A percentile compares a stretch with the other conserved stretches of the same genome.
phyloP scores from a whole-genome alignment of 2,888 invertebrate species.

The Chymomyza amoena region DNA sequence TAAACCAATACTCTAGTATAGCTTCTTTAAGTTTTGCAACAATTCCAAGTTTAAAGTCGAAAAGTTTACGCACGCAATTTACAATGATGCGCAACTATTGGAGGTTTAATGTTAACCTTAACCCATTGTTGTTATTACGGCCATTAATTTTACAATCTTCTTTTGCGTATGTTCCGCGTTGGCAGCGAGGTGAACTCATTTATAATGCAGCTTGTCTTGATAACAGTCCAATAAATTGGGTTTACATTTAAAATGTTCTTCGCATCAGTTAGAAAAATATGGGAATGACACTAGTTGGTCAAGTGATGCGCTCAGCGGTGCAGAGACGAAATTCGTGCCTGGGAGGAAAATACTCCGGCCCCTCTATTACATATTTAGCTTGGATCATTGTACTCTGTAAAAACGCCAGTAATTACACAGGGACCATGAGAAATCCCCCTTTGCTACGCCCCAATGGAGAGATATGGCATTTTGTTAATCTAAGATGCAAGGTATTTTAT shows the following conservation, averaged over 20 bases:
- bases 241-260: background rate
- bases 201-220: background rate
- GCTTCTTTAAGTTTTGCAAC: constrained; percentile 15
- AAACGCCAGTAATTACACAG: no score
- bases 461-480: no score
- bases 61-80: background rate
- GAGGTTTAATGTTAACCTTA: constrained; percentile 27
- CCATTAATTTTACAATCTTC: background rate
- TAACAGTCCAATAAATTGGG: background rate
- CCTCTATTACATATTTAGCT: no score
- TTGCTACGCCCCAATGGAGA: no score
- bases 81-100: constrained; percentile 33
- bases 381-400: no score
- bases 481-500: no score
- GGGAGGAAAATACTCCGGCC: no score
- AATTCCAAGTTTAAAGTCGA: constrained; percentile 44
- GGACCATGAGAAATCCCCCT: no score
- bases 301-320: no score
- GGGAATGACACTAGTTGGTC: no score
- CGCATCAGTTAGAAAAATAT: no score
- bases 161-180: background rate
- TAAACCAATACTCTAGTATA: constrained; percentile 1
- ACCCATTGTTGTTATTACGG: constrained; percentile 20
- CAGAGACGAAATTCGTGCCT: no score
- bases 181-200: background rate